Evolutionary conservation across 2,113 vertebrate genomes (phyloP).

Genomic region (Sander vitreus): DNA sequence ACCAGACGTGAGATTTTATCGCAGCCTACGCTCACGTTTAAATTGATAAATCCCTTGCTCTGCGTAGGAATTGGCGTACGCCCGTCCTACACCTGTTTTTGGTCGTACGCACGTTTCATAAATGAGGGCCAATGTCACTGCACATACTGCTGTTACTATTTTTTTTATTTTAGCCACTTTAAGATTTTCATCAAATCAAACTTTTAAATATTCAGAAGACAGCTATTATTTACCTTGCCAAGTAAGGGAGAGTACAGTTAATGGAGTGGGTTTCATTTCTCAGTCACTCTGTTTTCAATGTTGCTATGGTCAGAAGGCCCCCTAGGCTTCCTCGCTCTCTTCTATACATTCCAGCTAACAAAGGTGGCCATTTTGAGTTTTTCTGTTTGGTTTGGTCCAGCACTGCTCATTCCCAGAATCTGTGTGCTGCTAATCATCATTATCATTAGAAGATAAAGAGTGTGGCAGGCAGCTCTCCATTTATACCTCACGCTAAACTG

Average conservation of each 20-base stretch:
- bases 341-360: not conserved
- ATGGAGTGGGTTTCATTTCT: not conserved
- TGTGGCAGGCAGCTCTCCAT: conserved; percentile 8
- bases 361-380: not conserved
- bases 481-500: conserved; percentile 31
- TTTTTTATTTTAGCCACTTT: too few relatives aligned
- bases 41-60: too few relatives aligned
- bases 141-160: too few relatives aligned
- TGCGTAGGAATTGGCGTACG: too few relatives aligned
- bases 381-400: not conserved
- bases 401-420: not conserved
- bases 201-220: not conserved
- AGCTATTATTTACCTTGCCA: not conserved
- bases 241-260: not conserved
- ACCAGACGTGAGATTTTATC: too few relatives aligned
- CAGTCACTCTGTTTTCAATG: not conserved
- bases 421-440: conserved; percentile 4
- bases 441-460: conserved; percentile 25
- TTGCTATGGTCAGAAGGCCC: not conserved
- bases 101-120: too few relatives aligned
- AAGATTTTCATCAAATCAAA: not conserved
- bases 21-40: too few relatives aligned
- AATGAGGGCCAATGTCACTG: too few relatives aligned
- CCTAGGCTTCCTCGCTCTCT: not conserved
- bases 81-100: too few relatives aligned